A percentile compares a stretch with the other conserved stretches of the same genome.
These are phyloP conservation scores for Nipponacmea schrenckii DNA, from an alignment of 2,888 invertebrate genomes.

Conservation along the genomic window DNA sequence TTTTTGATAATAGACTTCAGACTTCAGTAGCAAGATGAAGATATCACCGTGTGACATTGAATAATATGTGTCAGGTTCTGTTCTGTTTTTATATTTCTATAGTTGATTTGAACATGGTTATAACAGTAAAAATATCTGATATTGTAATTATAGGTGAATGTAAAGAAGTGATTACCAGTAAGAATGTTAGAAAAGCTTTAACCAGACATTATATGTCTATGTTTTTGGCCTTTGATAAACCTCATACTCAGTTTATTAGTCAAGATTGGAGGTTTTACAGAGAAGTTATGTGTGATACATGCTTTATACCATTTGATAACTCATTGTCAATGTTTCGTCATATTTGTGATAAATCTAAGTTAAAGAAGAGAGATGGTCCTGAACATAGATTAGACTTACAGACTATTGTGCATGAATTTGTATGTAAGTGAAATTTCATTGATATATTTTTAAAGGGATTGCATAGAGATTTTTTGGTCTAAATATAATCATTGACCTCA, in stretches of 20 bases:
- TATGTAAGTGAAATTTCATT: conserved; percentile 11
- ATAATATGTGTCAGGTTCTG: too few relatives aligned
- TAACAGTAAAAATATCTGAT: too few relatives aligned
- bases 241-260: conserved; percentile 8
- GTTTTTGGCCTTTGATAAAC: conserved; percentile 11
- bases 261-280: conserved; percentile 7
- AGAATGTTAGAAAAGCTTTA: conserved; percentile 8
- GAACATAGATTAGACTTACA: conserved; percentile 18
- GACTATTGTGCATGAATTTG: conserved; percentile 13
- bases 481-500: too few relatives aligned
- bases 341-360: conserved; percentile 9
- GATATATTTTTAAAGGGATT: too few relatives aligned
- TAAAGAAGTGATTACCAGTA: conserved; percentile 13
- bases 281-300: conserved; percentile 13
- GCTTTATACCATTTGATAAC: conserved; percentile 10
- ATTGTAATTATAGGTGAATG: conserved; percentile 11
- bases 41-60: too few relatives aligned
- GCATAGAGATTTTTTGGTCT: too few relatives aligned
- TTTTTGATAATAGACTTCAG: too few relatives aligned
- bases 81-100: too few relatives aligned
- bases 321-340: conserved; percentile 9
- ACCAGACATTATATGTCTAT: conserved; percentile 8
- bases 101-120: too few relatives aligned
- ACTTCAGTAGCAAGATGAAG: too few relatives aligned
- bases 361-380: conserved; percentile 22